These are phyloP conservation scores for Monopis laevigella DNA, from an alignment of 2,888 invertebrate genomes.

Conservation along the genomic window DNA sequence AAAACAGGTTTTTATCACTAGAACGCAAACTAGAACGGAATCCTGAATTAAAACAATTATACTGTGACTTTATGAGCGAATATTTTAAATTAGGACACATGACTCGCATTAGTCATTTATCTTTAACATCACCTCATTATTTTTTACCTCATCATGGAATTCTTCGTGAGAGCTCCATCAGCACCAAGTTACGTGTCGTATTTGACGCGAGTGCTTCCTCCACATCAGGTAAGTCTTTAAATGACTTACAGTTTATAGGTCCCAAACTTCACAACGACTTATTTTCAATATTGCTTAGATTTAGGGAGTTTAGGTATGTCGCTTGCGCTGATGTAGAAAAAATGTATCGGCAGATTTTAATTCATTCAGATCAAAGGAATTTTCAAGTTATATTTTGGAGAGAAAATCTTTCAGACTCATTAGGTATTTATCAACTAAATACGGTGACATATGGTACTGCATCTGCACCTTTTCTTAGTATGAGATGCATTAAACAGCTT, in stretches of 20 bases:
- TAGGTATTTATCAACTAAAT: constrained; percentile 23
- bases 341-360: constrained; percentile 26
- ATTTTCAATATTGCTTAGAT: constrained; percentile 25
- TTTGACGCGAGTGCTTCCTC: constrained; percentile 18
- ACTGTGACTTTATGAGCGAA: constrained; percentile 18
- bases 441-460: constrained; percentile 26
- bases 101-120: constrained; percentile 8
- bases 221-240: constrained; percentile 18
- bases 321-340: constrained; percentile 25
- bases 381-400: constrained; percentile 30
- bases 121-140: constrained; percentile 14
- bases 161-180: constrained; percentile 15
- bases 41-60: constrained; percentile 16
- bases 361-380: constrained; percentile 22
- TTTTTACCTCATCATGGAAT: constrained; percentile 20
- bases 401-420: constrained; percentile 19
- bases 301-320: constrained; percentile 22
- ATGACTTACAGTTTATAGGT: constrained; percentile 23
- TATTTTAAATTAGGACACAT: constrained; percentile 18
- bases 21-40: constrained; percentile 16
- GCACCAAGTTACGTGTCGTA: constrained; percentile 19
- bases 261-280: constrained; percentile 23
- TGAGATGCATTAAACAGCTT: constrained; percentile 25
- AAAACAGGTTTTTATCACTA: constrained; percentile 17
- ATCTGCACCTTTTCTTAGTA: constrained; percentile 26